Percentiles rank a stretch among this genome's conserved stretches.
Conservation (phyloP, 1,140 invertebrate genomes). For the Arion vulgaris region DNA sequence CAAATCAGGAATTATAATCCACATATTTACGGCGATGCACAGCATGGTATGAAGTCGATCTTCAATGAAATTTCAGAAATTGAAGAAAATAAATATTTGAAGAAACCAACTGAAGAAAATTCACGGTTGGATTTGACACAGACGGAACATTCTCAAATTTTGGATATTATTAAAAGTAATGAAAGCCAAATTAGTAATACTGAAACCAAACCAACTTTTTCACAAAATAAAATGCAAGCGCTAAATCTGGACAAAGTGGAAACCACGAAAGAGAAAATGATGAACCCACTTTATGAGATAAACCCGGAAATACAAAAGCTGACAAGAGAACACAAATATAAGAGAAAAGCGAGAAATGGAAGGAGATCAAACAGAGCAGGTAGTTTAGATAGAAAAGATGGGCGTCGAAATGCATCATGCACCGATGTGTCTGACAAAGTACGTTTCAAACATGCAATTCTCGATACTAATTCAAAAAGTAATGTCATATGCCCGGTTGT, state of each 20-base stretch:
- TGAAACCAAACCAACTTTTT: not conserved
- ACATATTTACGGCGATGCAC: not conserved
- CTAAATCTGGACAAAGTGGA: not conserved
- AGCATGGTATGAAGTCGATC: not conserved
- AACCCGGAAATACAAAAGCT: not conserved
- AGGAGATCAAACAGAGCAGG: not conserved
- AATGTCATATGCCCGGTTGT: too few species aligned
- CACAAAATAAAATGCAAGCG: not conserved
- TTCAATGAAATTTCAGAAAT: not conserved
- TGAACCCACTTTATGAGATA: not conserved
- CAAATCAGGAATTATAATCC: not conserved
- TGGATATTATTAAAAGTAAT: not conserved
- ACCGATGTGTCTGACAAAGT: not conserved
- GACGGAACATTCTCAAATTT: too few species aligned
- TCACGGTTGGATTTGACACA: too few species aligned
- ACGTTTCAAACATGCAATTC: too few species aligned
- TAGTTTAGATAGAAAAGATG: not conserved
- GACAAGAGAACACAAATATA: not conserved
- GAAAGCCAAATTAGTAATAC: not conserved
- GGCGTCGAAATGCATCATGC: not conserved
- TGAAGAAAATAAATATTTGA: not conserved
- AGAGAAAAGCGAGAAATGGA: not conserved
- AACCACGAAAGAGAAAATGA: not conserved
- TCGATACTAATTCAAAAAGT: too few species aligned
- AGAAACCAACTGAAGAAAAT: too few species aligned